These are phyloP conservation scores for Amblyopsis rosae DNA, from an alignment of 2,113 vertebrate species.

Conservation along the genomic window DNA sequence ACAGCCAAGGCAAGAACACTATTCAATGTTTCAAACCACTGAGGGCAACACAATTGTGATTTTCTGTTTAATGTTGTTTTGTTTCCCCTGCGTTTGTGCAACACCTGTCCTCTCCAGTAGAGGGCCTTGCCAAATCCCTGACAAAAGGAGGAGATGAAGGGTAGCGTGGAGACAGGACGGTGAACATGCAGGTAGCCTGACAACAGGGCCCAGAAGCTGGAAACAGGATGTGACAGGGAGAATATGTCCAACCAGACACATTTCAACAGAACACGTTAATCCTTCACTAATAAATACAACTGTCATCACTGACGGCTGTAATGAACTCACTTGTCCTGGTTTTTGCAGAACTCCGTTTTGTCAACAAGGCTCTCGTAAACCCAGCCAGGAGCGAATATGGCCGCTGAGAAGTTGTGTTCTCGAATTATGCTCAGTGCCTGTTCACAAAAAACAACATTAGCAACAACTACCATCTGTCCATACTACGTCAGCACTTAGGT, in stretches of 20 bases:
- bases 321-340: constrained; percentile 87
- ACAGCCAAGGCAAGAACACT: too few relatives aligned
- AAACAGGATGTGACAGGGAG: constrained; percentile 9
- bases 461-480: too few relatives aligned
- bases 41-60: too few relatives aligned
- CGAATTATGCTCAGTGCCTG: constrained; percentile 89
- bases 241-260: too few relatives aligned
- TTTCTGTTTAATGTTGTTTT: too few relatives aligned
- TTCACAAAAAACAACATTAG: neutral
- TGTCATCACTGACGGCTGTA: neutral
- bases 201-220: constrained; percentile 87
- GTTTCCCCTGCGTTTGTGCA: neutral
- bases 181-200: constrained; percentile 78
- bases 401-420: constrained; percentile 81
- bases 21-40: too few relatives aligned
- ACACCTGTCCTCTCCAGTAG: constrained; percentile 84
- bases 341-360: constrained; percentile 81
- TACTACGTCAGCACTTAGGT: too few relatives aligned
- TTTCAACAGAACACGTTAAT: neutral
- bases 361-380: constrained; percentile 87
- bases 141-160: constrained; percentile 90
- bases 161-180: constrained; percentile 75
- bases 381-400: constrained; percentile 96
- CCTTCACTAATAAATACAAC: too few relatives aligned
- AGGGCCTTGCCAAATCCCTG: constrained; percentile 86